These are phyloP conservation scores for Scaptomyza caliginosa DNA, from an alignment of 2,888 invertebrate genomes.

Conservation along the genomic window DNA sequence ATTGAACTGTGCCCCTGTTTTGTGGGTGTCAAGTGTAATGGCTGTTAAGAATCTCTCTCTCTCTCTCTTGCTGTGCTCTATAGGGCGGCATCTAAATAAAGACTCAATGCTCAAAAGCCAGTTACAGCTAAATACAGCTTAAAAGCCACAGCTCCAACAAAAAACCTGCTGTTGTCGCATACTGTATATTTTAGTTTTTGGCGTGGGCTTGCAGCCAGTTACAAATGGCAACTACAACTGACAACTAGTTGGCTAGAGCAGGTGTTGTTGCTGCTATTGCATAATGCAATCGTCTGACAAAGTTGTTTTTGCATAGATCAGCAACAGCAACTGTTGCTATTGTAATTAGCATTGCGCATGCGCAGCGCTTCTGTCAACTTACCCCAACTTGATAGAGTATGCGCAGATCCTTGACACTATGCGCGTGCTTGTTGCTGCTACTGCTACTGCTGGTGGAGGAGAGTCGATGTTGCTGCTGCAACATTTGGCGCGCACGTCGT, in stretches of 20 bases:
- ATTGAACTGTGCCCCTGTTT: slow-evolving; percentile 47
- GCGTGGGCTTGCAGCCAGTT: slow-evolving; percentile 67
- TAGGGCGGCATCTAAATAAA: slow-evolving; percentile 74
- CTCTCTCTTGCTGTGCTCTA: slow-evolving; percentile 13
- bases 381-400: slow-evolving; percentile 87
- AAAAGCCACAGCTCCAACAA: slow-evolving; percentile 31
- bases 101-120: slow-evolving; percentile 48
- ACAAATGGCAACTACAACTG: slow-evolving; percentile 45
- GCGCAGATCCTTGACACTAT: slow-evolving; percentile 83
- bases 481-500: slow-evolving; percentile 85
- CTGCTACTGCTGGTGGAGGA: slow-evolving; percentile 34
- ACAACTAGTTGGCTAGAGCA: slow-evolving; percentile 35
- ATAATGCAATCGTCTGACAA: slow-evolving; percentile 48
- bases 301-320: slow-evolving; percentile 65
- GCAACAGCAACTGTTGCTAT: slow-evolving; percentile 41
- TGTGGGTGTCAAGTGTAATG: slow-evolving; percentile 76
- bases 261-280: slow-evolving; percentile 44
- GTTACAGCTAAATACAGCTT: slow-evolving; percentile 11
- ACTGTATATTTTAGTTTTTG: slow-evolving; percentile 34
- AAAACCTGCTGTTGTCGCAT: slow-evolving; percentile 46
- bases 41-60: slow-evolving; percentile 40
- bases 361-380: slow-evolving; percentile 55
- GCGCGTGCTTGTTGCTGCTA: slow-evolving; percentile 51
- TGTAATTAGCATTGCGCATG: slow-evolving; percentile 52
- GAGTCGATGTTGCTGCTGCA: slow-evolving; percentile 74